Base-by-base conservation (phyloP, 2,797 vertebrate species). In the Cercopithecus hamlyni region DNA sequence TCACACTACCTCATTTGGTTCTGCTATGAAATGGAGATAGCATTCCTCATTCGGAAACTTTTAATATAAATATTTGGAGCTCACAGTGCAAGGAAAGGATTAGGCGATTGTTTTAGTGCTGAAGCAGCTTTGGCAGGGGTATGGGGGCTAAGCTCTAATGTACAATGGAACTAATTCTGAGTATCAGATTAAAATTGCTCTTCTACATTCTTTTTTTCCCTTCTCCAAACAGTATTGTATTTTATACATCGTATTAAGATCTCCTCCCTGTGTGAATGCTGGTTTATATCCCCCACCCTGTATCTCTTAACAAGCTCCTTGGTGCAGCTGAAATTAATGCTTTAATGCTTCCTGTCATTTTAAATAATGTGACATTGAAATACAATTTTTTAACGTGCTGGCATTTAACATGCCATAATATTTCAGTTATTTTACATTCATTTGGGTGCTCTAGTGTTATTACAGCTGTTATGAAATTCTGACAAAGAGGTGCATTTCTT, bases 401-500 rank as follows among this genome's bases (percentile, higher is more conserved):
- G 98, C 98, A 98, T 99, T 99, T 98, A 98, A 97, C 98, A 98
- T 98, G 98, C 98, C 98, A 99, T 98, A 99, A 99, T 99, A 99
- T 99, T 99, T 98, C 98, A 98, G 99, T 98, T 99, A 98, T 99
- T 99, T 99, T 98, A 98, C 98, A 98, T 98, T 99, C 98, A 98
- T 98, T 98, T 98, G 98, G 98, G 98, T 98, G 97, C 98, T 97
- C 95, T 98, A 97, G 93, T 99, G 99, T 99, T 99, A 99, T 99
- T 99, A 98, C 99, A 99, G 99, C 99, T 99, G 99, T 99, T 99
- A 99, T 98, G 98, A 99, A 99, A 99, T 99, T 98, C 99, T 99
- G 98, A 99, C 99, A 99, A 99, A 99, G 98, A 98, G 98, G 98
- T 98, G 98, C 98, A 98, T 99, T 99, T 99, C 98, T 98, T 98